Conservation (phyloP, 2,797 vertebrate species). For the Amniataba percoides region DNA sequence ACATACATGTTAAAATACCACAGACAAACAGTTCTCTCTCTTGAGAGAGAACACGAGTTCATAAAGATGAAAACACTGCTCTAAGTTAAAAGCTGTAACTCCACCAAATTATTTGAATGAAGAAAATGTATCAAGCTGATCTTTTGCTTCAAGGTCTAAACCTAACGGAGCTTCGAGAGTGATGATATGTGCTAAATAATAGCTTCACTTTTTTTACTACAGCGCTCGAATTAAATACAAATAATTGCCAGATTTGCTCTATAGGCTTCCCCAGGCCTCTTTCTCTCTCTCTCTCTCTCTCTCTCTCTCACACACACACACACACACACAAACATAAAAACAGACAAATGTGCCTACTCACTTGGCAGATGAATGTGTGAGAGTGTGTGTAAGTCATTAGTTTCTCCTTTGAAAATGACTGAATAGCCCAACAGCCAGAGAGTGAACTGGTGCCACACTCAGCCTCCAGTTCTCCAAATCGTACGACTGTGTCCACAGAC, state of each 20-base stretch:
- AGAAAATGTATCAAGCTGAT: background rate
- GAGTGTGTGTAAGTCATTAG: constrained; percentile 44
- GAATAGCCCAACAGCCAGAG: constrained; percentile 35
- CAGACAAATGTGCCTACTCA: constrained; percentile 32
- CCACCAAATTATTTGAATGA: background rate
- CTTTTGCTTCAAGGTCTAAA: background rate
- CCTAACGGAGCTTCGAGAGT: background rate
- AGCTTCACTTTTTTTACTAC: background rate
- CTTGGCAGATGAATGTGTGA: constrained; percentile 11
- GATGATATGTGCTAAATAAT: background rate
- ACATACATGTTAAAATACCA: background rate
- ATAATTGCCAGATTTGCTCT: background rate
- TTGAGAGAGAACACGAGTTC: background rate
- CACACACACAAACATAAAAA: constrained; percentile 11
- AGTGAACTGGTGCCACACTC: constrained; percentile 47
- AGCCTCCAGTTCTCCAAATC: constrained; percentile 29
- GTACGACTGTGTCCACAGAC: constrained; percentile 21
- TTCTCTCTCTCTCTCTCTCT: background rate
- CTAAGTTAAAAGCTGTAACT: background rate
- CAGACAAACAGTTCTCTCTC: background rate
- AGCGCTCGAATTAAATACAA: background rate
- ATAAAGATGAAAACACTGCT: background rate
- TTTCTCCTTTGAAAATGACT: constrained; percentile 48
- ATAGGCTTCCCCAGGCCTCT: background rate
- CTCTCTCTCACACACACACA: background rate